Conservation (phyloP, 2,888 invertebrate species). For the Drosophila differens region DNA sequence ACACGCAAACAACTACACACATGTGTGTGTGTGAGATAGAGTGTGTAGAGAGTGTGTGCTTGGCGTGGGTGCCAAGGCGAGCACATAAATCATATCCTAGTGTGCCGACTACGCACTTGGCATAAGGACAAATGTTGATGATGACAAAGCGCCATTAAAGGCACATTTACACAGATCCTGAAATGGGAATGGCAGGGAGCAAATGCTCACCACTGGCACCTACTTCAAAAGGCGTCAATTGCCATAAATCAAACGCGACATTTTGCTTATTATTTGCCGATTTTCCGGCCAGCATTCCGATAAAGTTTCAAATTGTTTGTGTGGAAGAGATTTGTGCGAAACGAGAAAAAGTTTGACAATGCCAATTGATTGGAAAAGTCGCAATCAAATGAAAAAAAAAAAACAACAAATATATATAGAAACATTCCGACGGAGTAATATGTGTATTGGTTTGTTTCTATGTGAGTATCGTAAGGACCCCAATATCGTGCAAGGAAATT, state of each 20-base stretch:
- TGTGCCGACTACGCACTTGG: constrained; percentile 67
- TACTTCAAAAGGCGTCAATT: constrained; percentile 59
- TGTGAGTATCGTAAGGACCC: neutral
- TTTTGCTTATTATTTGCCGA: constrained; percentile 78
- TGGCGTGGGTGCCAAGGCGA: constrained; percentile 57
- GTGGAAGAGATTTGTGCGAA: constrained; percentile 53
- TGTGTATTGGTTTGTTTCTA: neutral
- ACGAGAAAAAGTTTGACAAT: constrained; percentile 32
- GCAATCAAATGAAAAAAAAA: constrained; percentile 12
- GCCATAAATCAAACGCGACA: constrained; percentile 78
- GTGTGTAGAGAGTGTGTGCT: constrained; percentile 7
- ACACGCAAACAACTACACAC: constrained; percentile 16
- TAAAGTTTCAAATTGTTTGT: constrained; percentile 40
- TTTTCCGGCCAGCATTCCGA: constrained; percentile 47
- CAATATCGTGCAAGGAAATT: neutral
- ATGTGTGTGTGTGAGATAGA: constrained; percentile 28
- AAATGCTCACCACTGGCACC: constrained; percentile 28
- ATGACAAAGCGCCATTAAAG: constrained; percentile 84
- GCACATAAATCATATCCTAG: constrained; percentile 72
- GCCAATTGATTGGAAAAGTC: constrained; percentile 52
- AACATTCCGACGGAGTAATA: neutral
- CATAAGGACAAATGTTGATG: constrained; percentile 82
- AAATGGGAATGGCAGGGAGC: neutral
- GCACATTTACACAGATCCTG: constrained; percentile 74
- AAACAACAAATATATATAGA: neutral